These are phyloP conservation scores for Coranthus polyacanthus DNA, from an alignment of 2,797 vertebrate genomes.

Conservation along the genomic window DNA sequence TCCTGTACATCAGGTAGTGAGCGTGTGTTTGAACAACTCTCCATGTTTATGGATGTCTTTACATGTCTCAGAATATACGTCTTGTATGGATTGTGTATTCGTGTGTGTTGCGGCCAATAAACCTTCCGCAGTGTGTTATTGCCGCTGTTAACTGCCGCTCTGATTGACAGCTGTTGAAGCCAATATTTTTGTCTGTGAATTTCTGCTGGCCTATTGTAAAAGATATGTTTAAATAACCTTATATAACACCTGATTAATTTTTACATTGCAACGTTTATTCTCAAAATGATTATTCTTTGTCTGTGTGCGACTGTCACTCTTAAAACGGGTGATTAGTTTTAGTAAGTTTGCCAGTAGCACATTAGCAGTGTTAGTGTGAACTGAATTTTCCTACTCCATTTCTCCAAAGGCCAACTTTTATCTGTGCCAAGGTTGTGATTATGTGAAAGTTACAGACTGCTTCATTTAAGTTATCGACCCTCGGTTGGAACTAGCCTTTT, in stretches of 20 bases:
- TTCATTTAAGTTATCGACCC: constrained; percentile 59
- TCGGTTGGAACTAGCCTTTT: constrained; percentile 65
- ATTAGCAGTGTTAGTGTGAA: constrained; percentile 14
- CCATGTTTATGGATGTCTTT: background rate
- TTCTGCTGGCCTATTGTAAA: constrained; percentile 3
- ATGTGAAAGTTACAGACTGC: constrained; percentile 55
- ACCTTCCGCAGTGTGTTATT: constrained; percentile 30
- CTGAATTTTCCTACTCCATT: constrained; percentile 40
- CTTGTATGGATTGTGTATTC: background rate
- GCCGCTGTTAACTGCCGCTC: constrained; percentile 33
- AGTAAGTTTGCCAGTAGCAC: constrained; percentile 25
- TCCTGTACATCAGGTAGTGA: background rate
- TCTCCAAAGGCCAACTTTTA: constrained; percentile 15
- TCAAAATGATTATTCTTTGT: constrained; percentile 4
- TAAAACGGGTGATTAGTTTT: constrained; percentile 32
- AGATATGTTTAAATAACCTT: constrained; percentile 4
- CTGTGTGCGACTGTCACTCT: background rate
- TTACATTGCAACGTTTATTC: background rate
- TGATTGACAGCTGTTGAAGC: constrained; percentile 1
- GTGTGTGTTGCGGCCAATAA: constrained; percentile 27
- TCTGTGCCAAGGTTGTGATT: constrained; percentile 60
- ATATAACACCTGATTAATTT: constrained; percentile 25
- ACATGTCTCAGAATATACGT: background rate
- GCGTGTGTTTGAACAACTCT: background rate
- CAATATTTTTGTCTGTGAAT: background rate